A percentile compares a stretch with the other conserved stretches of the same genome.
Evolutionary conservation across 2,888 invertebrate genomes (phyloP).

Genomic region (Lycaena phlaeas): DNA sequence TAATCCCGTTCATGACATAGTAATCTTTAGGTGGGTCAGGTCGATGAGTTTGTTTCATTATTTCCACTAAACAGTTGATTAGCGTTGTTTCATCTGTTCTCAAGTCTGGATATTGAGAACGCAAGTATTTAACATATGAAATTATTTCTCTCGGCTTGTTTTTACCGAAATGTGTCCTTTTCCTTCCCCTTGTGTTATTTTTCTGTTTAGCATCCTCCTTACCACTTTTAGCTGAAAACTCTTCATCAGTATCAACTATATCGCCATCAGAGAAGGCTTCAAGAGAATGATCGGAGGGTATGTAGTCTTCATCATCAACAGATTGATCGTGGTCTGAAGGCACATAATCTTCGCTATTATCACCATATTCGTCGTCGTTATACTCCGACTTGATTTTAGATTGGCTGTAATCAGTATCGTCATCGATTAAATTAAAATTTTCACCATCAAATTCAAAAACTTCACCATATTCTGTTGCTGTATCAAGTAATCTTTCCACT

Average conservation of each 20-base stretch:
- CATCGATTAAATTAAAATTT: conserved; percentile 12
- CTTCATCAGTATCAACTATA: not conserved
- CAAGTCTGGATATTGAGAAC: conserved; percentile 32
- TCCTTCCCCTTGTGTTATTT: not conserved
- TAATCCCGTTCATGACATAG: conserved; percentile 31
- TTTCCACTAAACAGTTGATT: conserved; percentile 33
- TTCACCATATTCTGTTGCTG: conserved; percentile 31
- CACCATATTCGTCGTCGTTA: conserved; percentile 10
- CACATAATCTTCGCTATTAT: not conserved
- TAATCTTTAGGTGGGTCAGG: conserved; percentile 37
- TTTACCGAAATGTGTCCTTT: not conserved
- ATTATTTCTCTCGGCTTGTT: not conserved
- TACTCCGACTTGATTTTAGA: conserved; percentile 6
- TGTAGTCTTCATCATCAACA: conserved; percentile 10
- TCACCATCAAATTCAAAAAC: conserved; percentile 23
- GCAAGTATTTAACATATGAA: conserved; percentile 6
- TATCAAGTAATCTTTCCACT: conserved; percentile 28
- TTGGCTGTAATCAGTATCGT: conserved; percentile 12
- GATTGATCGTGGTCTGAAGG: not conserved
- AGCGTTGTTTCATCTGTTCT: conserved; percentile 31
- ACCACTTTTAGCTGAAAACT: not conserved
- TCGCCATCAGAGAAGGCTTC: not conserved
- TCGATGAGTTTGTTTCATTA: conserved; percentile 39
- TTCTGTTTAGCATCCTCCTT: not conserved
- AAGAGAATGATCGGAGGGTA: conserved; percentile 7